phyloP scores from a whole-genome alignment of 2,113 vertebrate genomes.

The Spheniscus mendiculus region DNA sequence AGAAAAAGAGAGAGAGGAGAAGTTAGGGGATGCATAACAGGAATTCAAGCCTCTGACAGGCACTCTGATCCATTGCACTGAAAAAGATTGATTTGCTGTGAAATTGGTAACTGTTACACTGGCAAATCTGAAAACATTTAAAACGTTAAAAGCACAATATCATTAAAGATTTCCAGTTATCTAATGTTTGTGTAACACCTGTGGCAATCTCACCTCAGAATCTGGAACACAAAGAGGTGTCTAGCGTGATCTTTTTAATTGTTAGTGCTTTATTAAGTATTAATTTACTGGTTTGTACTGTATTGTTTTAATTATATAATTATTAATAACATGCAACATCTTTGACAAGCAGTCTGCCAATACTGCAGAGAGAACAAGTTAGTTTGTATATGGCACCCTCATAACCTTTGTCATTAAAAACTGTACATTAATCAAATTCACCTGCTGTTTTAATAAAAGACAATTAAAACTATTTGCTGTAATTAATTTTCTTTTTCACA shows the following conservation, averaged over 20 bases:
- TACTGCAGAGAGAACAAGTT: not conserved
- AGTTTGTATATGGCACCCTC: not conserved
- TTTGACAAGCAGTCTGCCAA: not conserved
- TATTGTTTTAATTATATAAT: not conserved
- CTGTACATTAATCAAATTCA: not conserved
- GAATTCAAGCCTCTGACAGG: not conserved
- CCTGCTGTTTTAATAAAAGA: not conserved
- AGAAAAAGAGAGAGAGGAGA: not conserved
- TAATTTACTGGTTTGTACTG: not conserved
- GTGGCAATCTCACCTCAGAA: not conserved
- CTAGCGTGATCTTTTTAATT: not conserved
- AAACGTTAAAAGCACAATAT: not conserved
- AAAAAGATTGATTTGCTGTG: not conserved
- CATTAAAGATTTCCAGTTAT: not conserved
- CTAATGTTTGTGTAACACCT: not conserved
- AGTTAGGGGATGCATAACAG: not conserved
- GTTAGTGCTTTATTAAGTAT: not conserved
- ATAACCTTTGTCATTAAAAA: not conserved
- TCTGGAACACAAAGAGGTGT: not conserved
- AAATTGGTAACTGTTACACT: not conserved
- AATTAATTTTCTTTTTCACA: not conserved
- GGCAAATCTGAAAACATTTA: not conserved
- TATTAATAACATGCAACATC: not conserved
- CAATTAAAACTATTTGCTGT: not conserved
- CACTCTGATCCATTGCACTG: not conserved